Evolutionary conservation across 2,797 vertebrate species (phyloP), one percentile per base, ranked within the genome.

Genomic region (Cynopterus sphinx): DNA sequence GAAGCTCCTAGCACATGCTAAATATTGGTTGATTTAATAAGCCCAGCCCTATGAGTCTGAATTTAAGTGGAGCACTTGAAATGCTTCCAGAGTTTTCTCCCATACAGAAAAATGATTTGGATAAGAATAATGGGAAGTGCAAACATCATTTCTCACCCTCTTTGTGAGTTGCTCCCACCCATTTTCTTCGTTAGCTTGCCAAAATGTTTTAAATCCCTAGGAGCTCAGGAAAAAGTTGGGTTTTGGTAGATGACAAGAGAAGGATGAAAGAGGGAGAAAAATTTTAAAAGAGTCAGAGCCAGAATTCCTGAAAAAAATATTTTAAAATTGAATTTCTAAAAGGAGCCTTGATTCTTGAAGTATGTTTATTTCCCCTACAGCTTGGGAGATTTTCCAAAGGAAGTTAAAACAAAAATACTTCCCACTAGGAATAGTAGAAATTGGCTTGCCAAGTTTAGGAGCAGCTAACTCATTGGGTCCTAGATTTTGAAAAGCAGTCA

Each of bases 371-470:
- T 98, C 51, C 93, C 92, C 49, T 71, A 92, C 88, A 97, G 68
- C 91, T 95, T 98, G 98, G 93, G 97, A 98, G 96, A 96, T 43
- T 89, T 98, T 98, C 97, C 96, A 98, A 98, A 98, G 94, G 97
- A 98, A 87, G 92, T 96, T 97, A 97, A 93, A 46, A 0, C 95
- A 97, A 97, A 97, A 97, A 97, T 12, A 9, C 31, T 97, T 98
- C 97, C 95, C 96, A 98, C 87, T 93, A 97, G 89, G 94, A 98
- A 94, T 67, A 59, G 70, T 12, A 95, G 86, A 93, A 71, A 49
- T 68, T 31, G 16, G 24, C 51, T 43, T 74, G 96, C 88, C 96
- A 97, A 96, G 83, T 91, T 81, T 79, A 73, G 59, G 96, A 90
- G 94, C 79, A 94, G 94, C 79, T 97, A 91, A 95, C 39, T 96